These are phyloP conservation scores for Lontra canadensis DNA, from an alignment of 2,113 vertebrate genomes.

Conservation along the genomic window DNA sequence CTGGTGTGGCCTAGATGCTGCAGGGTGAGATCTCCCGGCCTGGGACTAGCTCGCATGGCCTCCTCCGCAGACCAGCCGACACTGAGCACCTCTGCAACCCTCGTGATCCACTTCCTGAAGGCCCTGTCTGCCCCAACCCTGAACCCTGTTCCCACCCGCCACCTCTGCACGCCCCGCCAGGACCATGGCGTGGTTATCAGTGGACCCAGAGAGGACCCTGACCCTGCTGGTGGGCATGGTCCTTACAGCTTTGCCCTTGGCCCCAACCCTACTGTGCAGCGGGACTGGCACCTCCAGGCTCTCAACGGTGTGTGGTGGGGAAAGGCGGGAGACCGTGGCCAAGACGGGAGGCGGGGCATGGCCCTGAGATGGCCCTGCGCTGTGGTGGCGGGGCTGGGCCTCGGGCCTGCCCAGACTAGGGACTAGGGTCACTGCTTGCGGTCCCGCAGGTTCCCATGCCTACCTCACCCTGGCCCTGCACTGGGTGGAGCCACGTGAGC, in stretches of 20 bases:
- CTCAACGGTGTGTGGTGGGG: conserved; percentile 85
- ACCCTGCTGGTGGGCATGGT: conserved; percentile 80
- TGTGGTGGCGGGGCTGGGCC: not conserved
- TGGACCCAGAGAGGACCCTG: conserved; percentile 83
- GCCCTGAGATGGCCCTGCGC: not conserved
- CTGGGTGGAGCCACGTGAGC: conserved; percentile 87
- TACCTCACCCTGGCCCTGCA: conserved; percentile 88
- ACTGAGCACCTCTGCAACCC: conserved; percentile 84
- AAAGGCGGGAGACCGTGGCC: not conserved
- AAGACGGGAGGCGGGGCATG: not conserved
- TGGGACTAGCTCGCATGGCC: not conserved
- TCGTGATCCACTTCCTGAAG: conserved; percentile 88
- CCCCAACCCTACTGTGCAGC: conserved; percentile 84
- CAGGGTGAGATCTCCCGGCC: not conserved
- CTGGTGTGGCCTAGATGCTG: not conserved
- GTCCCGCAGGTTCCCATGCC: conserved; percentile 86
- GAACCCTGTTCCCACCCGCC: conserved; percentile 16
- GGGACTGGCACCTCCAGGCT: conserved; percentile 89
- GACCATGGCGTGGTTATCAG: conserved; percentile 88
- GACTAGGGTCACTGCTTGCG: not conserved
- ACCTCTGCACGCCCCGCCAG: conserved; percentile 89
- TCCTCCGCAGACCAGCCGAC: conserved; percentile 84
- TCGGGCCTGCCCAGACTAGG: not conserved
- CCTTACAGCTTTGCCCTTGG: conserved; percentile 88
- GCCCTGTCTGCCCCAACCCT: conserved; percentile 60